These are phyloP conservation scores for Picus viridis DNA, from an alignment of 2,797 vertebrate genomes.

Conservation along the genomic window DNA sequence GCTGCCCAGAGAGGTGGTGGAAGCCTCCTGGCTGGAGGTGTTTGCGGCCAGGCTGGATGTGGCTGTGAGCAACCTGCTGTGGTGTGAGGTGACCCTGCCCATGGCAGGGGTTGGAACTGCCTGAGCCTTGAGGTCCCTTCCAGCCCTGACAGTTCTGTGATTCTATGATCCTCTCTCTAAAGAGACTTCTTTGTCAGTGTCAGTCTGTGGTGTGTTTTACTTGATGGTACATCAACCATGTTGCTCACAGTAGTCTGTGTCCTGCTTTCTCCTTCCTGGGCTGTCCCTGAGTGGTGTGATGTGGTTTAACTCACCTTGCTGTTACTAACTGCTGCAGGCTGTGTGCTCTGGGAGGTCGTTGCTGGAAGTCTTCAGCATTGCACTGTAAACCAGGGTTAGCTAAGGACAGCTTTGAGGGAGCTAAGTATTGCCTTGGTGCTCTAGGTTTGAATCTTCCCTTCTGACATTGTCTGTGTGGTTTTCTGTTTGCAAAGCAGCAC, in stretches of 20 bases:
- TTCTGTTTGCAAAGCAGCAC: conserved; percentile 59
- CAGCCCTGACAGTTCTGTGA: too few species aligned
- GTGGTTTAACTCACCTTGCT: background rate
- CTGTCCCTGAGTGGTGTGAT: background rate
- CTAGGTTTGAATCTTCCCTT: conserved; percentile 25
- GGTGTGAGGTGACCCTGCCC: too few species aligned
- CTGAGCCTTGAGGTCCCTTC: too few species aligned
- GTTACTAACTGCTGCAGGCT: background rate
- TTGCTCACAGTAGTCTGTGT: background rate
- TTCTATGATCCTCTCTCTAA: background rate
- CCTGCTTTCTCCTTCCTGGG: background rate
- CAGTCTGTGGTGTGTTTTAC: background rate
- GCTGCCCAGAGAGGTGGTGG: too few species aligned
- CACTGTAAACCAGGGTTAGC: background rate
- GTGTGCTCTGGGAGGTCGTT: background rate
- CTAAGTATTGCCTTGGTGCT: background rate
- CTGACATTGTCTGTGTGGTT: conserved; percentile 28
- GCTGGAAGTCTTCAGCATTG: background rate
- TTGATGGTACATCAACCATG: background rate
- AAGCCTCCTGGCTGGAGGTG: too few species aligned
- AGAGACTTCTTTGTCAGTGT: background rate
- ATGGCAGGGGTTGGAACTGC: too few species aligned
- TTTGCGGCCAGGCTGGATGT: too few species aligned
- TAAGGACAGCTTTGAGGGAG: conserved; percentile 1
- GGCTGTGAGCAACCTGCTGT: too few species aligned